These are phyloP conservation scores for Acomys russatus DNA, from an alignment of 2,797 vertebrate genomes.

Conservation along the genomic window DNA sequence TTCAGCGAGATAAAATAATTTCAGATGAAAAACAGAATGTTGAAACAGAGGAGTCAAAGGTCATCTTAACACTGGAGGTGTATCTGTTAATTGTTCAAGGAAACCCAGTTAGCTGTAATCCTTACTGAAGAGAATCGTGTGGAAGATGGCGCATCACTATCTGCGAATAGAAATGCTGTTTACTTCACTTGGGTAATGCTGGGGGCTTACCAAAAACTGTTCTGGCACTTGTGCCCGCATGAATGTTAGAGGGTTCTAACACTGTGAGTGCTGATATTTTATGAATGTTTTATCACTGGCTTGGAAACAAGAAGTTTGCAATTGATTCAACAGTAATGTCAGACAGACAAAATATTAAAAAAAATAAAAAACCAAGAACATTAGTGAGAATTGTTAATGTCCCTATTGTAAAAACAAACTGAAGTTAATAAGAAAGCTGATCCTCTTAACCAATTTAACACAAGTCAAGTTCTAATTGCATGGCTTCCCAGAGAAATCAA, in stretches of 20 bases:
- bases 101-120: conserved; percentile 74
- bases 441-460: conserved; percentile 73
- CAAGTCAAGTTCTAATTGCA: conserved; percentile 70
- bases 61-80: conserved; percentile 68
- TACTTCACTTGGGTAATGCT: conserved; percentile 80
- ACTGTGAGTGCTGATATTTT: conserved; percentile 85
- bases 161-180: conserved; percentile 60
- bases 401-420: conserved; percentile 79
- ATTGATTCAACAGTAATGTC: conserved; percentile 83
- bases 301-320: conserved; percentile 86
- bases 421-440: conserved; percentile 78
- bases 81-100: conserved; percentile 73
- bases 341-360: conserved; percentile 83
- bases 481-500: conserved; percentile 66
- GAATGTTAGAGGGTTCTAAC: conserved; percentile 83
- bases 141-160: conserved; percentile 55
- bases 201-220: conserved; percentile 81
- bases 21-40: conserved; percentile 82
- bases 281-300: conserved; percentile 83
- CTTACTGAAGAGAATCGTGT: conserved; percentile 66
- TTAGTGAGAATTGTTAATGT: conserved; percentile 79
- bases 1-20: conserved; percentile 71
- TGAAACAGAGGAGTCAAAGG: conserved; percentile 79
- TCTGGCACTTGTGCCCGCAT: conserved; percentile 70
- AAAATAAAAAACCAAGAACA: conserved; percentile 70